phyloP scores from a whole-genome alignment of 1,140 invertebrate genomes.

The Brachionus asplanchnoidis region DNA sequence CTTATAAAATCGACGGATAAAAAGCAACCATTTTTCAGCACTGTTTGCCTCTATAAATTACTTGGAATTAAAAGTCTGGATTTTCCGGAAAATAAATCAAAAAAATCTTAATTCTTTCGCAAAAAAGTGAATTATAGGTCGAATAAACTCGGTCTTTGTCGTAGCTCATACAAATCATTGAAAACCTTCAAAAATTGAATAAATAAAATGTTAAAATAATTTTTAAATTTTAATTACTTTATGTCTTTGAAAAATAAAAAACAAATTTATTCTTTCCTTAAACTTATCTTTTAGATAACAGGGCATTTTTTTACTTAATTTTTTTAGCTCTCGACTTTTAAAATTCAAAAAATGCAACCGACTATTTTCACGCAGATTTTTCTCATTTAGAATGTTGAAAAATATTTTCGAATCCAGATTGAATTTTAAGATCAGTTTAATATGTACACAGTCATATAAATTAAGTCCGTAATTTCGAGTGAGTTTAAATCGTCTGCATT shows the following conservation, averaged over 20 bases:
- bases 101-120: too few relatives aligned
- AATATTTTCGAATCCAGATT: neutral
- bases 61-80: too few relatives aligned
- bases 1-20: neutral
- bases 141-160: neutral
- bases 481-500: neutral
- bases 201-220: neutral
- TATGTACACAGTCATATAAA: neutral
- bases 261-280: neutral
- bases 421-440: neutral
- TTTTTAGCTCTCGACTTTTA: neutral
- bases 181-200: neutral
- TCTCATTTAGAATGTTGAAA: neutral
- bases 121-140: neutral
- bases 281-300: neutral
- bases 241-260: neutral
- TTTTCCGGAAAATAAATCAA: too few relatives aligned
- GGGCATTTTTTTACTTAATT: neutral
- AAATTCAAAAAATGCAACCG: neutral
- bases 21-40: neutral
- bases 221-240: neutral
- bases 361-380: neutral
- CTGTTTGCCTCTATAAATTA: neutral
- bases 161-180: neutral
- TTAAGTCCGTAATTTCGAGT: neutral